Conservation (phyloP, 2,797 vertebrate genomes). For the Gastrophryne carolinensis region DNA sequence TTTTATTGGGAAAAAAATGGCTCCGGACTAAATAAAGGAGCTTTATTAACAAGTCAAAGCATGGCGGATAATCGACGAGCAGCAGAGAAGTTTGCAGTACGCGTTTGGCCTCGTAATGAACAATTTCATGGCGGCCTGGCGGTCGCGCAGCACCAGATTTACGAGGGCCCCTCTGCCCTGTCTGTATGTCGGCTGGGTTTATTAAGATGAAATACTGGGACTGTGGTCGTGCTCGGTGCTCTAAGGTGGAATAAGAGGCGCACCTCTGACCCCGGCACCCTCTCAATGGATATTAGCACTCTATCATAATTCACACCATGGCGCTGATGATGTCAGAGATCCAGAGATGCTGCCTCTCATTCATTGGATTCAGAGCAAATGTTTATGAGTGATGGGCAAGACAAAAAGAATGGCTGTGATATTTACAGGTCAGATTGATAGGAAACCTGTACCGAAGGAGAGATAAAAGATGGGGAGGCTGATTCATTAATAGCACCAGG, state of each 20-base stretch:
- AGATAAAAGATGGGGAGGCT: too few relatives aligned
- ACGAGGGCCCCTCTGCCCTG: constrained; percentile 69
- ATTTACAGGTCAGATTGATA: neutral
- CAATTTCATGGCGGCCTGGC: constrained; percentile 71
- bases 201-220: constrained; percentile 76
- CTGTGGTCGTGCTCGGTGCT: constrained; percentile 60
- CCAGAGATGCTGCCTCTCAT: neutral
- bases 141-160: constrained; percentile 72
- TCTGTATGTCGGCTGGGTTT: constrained; percentile 71
- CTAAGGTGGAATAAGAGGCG: constrained; percentile 67
- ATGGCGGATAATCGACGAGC: constrained; percentile 78
- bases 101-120: constrained; percentile 68
- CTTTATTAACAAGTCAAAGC: constrained; percentile 81
- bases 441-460: too few relatives aligned
- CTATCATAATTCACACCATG: constrained; percentile 34
- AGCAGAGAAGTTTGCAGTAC: constrained; percentile 30
- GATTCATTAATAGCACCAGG: too few relatives aligned
- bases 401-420: neutral
- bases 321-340: neutral
- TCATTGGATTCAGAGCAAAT: neutral
- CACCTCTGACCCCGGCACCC: constrained; percentile 64
- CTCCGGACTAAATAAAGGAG: constrained; percentile 78
- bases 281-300: constrained; percentile 48
- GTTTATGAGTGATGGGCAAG: neutral
- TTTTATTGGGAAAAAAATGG: constrained; percentile 84